A percentile compares a stretch with the other conserved stretches of the same genome.
phyloP scores from a whole-genome alignment of 2,888 invertebrate species.

The Stegana nigrithorax region DNA sequence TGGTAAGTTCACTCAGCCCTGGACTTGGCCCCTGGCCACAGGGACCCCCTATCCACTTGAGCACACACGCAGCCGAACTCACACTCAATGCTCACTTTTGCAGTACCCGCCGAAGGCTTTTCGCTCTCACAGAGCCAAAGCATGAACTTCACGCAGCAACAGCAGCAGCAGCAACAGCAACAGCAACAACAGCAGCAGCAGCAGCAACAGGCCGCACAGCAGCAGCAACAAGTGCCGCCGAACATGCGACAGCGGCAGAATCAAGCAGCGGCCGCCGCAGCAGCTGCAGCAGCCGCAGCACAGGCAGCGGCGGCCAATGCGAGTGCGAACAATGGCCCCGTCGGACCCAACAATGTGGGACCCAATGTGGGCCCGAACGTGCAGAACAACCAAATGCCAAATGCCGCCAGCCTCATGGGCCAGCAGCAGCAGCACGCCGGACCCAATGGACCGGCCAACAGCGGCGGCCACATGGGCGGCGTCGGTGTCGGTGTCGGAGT shows the following conservation, averaged over 20 bases:
- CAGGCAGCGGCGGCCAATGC: slow-evolving; percentile 67
- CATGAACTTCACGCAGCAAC: slow-evolving; percentile 85
- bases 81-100: neutral
- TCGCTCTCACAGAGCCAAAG: slow-evolving; percentile 87
- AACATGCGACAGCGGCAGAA: slow-evolving; percentile 65
- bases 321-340: slow-evolving; percentile 44
- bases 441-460: slow-evolving; percentile 40
- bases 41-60: too few relatives aligned
- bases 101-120: slow-evolving; percentile 71
- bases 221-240: slow-evolving; percentile 71
- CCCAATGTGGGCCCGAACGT: slow-evolving; percentile 26
- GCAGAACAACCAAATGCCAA: slow-evolving; percentile 34
- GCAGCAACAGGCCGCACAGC: slow-evolving; percentile 74
- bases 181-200: slow-evolving; percentile 67
- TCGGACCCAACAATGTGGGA: slow-evolving; percentile 10
- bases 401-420: slow-evolving; percentile 38
- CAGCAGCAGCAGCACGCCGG: slow-evolving; percentile 41
- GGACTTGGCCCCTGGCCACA: neutral
- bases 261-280: slow-evolving; percentile 63
- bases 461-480: slow-evolving; percentile 49
- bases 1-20: slow-evolving; percentile 46
- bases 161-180: slow-evolving; percentile 71
- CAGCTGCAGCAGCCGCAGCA: slow-evolving; percentile 67
- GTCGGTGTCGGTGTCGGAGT: neutral
- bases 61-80: too few relatives aligned